Evolutionary conservation across 2,888 invertebrate genomes (phyloP).

Genomic region (Hirtodrosophila histrioides): DNA sequence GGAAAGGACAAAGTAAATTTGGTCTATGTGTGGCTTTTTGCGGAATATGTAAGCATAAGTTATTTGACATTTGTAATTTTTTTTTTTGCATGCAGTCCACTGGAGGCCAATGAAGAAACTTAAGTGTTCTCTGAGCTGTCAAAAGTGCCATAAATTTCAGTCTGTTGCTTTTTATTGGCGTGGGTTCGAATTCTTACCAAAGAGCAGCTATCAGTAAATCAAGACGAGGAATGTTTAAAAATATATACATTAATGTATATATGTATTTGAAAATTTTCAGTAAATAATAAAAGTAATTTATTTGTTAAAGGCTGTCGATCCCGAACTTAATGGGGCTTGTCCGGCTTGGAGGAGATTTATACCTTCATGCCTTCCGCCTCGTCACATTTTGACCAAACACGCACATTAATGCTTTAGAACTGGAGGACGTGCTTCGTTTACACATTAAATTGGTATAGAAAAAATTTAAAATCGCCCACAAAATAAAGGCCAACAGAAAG

Average conservation of each 20-base stretch:
- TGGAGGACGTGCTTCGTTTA: constrained; percentile 56
- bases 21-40: constrained; percentile 9
- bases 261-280: neutral
- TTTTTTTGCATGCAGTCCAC: constrained; percentile 20
- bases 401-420: constrained; percentile 61
- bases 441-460: constrained; percentile 36
- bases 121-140: constrained; percentile 4
- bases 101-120: constrained; percentile 12
- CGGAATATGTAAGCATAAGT: constrained; percentile 2
- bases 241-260: constrained; percentile 6
- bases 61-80: constrained; percentile 27
- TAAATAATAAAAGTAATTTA: constrained; percentile 22
- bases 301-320: constrained; percentile 28
- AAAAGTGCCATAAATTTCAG: constrained; percentile 13
- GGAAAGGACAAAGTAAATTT: constrained; percentile 16
- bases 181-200: constrained; percentile 3
- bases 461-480: constrained; percentile 49
- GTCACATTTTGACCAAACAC: constrained; percentile 56
- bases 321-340: constrained; percentile 5
- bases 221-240: constrained; percentile 1
- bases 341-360: neutral
- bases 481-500: neutral
- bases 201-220: constrained; percentile 27
- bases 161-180: neutral
- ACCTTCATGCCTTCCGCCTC: constrained; percentile 20